phyloP scores from a whole-genome alignment of 92 coral and sea anemone genomes.

The Zoanthus sociatus region DNA sequence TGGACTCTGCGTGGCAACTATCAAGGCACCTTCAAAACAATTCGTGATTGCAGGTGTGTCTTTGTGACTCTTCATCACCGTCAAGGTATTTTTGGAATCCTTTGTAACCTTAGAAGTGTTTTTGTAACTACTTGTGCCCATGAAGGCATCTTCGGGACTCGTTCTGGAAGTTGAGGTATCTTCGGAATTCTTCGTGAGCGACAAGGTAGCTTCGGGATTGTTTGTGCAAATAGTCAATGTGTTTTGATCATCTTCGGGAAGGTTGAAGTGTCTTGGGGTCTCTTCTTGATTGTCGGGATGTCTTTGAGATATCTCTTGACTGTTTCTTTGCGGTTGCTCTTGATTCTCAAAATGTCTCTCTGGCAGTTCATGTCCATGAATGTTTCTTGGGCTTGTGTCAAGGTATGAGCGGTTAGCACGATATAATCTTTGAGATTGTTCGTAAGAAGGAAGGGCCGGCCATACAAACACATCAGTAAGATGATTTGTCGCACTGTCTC shows the following conservation, averaged over 20 bases:
- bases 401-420: background rate
- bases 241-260: background rate
- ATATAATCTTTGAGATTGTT: conserved; percentile 1
- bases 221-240: background rate
- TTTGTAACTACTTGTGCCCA: no score
- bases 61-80: no score
- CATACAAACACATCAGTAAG: conserved; percentile 23
- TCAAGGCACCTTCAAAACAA: no score
- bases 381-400: background rate
- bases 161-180: no score
- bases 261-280: background rate
- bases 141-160: no score
- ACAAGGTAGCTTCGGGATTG: background rate
- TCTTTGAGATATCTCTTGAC: background rate
- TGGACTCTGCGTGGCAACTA: no score
- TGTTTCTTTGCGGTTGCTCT: background rate
- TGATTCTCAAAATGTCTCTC: background rate
- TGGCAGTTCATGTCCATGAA: background rate
- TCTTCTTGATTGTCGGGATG: background rate
- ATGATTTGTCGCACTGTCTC: background rate
- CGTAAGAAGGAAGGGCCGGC: conserved; percentile 19
- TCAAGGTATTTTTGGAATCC: no score
- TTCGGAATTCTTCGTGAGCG: no score
- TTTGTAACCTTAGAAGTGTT: no score
- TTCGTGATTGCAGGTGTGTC: no score